Base-by-base conservation (phyloP, 2,797 vertebrate species). In the Anomalospiza imberbis region DNA sequence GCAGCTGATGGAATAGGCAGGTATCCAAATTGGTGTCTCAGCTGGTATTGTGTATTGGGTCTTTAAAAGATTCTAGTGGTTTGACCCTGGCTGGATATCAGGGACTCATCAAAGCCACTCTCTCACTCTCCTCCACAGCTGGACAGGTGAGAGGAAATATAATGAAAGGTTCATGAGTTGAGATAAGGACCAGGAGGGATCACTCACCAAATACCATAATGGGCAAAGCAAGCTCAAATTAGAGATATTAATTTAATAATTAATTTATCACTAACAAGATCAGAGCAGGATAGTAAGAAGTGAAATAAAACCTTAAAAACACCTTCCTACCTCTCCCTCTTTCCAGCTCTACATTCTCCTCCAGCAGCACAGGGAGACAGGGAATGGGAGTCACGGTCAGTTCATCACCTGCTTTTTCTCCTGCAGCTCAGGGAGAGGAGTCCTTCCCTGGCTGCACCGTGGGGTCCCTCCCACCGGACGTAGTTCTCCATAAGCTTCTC, bases 401-500 rank as follows among this genome's bases (percentile, higher is more conserved):
- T 40, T 70, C 17, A 40, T 70, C 25, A 40, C 25, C 13, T 2
- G 6, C n/a, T 40, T 47, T n/a, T 61, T 15, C n/a, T 76, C 13
- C 63, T 38, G 40, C 32, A 67, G 12, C 24, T 45, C 10, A 53
- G 29, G n/a, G n/a, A 40, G 29, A 54, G 29, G 24, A n/a, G 40
- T 47, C 19, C 4, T 53, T 76, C n/a, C 28, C 45, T 28, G 75
- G 28, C 19, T 60, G n/a, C n/a, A 29, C 63, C 0, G 0, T n/a
- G 47, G 63, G 28, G 11, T 45, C 40, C 13, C 3, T 61, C 55
- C 40, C 40, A 25, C 20, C 31, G 20, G 73, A 40, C 5, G 40
- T 0, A n/a, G 63, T 47, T 68, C 55, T 85, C n/a, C 13, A 12
- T 40, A 13, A 54, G 11, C 20, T n/a, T 61, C 54, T 76, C 29